Percentiles rank a stretch among this genome's conserved stretches.
Conservation (phyloP, 2,888 invertebrate genomes). For the Creontiades dilutus region DNA sequence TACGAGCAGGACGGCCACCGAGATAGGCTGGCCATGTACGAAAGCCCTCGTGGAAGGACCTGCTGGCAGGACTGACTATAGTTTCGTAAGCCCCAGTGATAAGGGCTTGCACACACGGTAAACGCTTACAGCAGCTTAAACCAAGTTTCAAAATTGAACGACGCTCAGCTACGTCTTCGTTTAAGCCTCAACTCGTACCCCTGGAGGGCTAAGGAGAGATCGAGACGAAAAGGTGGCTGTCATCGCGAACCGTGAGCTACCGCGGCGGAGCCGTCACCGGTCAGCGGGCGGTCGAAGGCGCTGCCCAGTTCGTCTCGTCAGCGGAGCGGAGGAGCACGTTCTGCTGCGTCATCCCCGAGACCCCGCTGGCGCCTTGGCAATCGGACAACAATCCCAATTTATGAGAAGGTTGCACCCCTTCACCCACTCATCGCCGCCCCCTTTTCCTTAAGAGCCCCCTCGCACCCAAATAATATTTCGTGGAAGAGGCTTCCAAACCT, state of each 20-base stretch:
- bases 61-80: too few relatives aligned
- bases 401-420: slow-evolving; percentile 2
- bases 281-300: not conserved
- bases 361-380: slow-evolving; percentile 14
- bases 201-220: not conserved
- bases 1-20: too few relatives aligned
- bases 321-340: slow-evolving; percentile 6
- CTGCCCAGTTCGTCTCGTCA: slow-evolving; percentile 34
- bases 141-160: too few relatives aligned
- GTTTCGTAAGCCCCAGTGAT: too few relatives aligned
- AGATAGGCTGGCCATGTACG: too few relatives aligned
- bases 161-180: too few relatives aligned
- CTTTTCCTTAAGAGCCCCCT: too few relatives aligned
- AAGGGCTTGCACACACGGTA: too few relatives aligned
- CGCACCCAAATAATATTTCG: slow-evolving; percentile 1
- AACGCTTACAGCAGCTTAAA: too few relatives aligned
- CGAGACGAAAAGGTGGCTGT: not conserved
- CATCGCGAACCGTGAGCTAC: not conserved
- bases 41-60: too few relatives aligned
- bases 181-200: too few relatives aligned
- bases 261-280: not conserved
- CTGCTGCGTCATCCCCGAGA: slow-evolving; percentile 12
- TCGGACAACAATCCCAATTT: slow-evolving; percentile 29
- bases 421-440: not conserved
- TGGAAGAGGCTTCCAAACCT: not conserved